Evolutionary conservation across 2,797 vertebrate species (phyloP), one percentile per base, ranked within the genome.

Genomic region (Paratrypauchen microcephalus): DNA sequence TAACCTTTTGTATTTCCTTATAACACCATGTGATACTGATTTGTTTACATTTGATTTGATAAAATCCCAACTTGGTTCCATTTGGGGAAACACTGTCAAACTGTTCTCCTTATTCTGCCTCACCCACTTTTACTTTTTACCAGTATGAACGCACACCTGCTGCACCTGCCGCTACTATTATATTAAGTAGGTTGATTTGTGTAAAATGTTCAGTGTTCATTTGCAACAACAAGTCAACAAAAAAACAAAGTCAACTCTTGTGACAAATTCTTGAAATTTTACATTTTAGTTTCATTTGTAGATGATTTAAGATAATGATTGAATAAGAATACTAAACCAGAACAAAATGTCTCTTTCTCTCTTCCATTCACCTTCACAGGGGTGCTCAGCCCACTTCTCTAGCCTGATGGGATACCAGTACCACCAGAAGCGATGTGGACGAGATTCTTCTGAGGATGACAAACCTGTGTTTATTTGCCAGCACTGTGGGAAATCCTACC

Each of bases 391-490:
- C 18, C 94, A 97, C 76, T 98, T 99, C 91, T 95, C 95, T 88
- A 98, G 96, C 85, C 93, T 98, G 75, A 97, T 97, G 96, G 96
- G 97, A 67, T 98, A 97, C 92, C 97, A 98, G 91, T 98, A 98
- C 89, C 97, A 98, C 92, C 95, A 96, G 91, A 96, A 96, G 82
- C 95, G 96, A 70, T 98, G 97, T 28, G 96, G 97, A 71, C 93
- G 95, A 81, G 95, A 96, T 56, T 92, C 93, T 7, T 90, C 94
- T 0, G 96, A 96, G 70, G 87, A 93, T 0, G 95, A 96, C 83
- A 96, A 94, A 83, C 94, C 95, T 1, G 83, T 94, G 81, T 98
- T 97, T 88, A 91, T 95, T 76, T 98, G 96, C 70, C 90, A 93
- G 60, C 94, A 97, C 87, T 97, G 97, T 1, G 89, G 94, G 75